Evolutionary conservation across 2,888 invertebrate genomes (phyloP).

Genomic region (Alcis repandata): DNA sequence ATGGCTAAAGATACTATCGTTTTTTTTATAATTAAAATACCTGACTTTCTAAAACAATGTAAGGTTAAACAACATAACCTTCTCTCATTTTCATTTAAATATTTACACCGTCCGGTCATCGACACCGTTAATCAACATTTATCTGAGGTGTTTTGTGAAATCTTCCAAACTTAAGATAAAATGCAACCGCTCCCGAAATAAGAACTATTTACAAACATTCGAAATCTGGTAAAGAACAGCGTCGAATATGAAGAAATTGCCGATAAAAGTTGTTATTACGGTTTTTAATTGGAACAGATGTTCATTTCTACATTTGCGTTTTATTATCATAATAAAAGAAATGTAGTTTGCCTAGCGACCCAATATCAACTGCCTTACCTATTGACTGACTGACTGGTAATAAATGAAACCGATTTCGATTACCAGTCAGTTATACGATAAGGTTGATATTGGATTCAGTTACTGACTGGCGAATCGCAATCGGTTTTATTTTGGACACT

Average conservation of each 20-base stretch:
- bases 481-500: too few species aligned
- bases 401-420: too few species aligned
- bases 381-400: too few species aligned
- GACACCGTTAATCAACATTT: conserved; percentile 26
- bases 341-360: too few species aligned
- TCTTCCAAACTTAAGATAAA: conserved; percentile 16
- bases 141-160: conserved; percentile 25
- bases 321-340: neutral
- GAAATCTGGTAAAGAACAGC: conserved; percentile 22
- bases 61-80: neutral
- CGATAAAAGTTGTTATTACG: neutral
- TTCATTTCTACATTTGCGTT: neutral
- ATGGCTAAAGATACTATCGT: too few species aligned
- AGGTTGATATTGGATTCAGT: too few species aligned
- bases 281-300: neutral
- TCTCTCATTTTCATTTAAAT: conserved; percentile 5
- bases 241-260: neutral
- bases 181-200: conserved; percentile 31
- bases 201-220: conserved; percentile 33
- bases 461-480: too few species aligned
- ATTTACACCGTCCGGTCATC: conserved; percentile 29
- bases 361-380: too few species aligned
- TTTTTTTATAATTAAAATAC: too few species aligned
- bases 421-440: too few species aligned
- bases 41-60: too few species aligned